These are phyloP conservation scores for Margarornis squamiger DNA, from an alignment of 2,797 vertebrate species.

Conservation along the genomic window DNA sequence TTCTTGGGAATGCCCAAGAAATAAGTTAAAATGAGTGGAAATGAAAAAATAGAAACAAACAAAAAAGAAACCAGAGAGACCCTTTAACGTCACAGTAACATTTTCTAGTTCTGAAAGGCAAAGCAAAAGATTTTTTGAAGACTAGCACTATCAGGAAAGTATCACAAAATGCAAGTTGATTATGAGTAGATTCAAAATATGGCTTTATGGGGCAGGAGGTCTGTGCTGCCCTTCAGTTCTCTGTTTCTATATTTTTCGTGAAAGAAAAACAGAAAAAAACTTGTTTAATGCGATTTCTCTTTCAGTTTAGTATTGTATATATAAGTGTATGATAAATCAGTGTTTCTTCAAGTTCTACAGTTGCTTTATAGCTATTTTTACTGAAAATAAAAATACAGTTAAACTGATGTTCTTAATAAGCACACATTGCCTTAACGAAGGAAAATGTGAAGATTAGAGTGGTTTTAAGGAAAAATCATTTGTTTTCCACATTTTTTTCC, in stretches of 20 bases:
- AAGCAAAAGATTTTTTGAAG: not conserved
- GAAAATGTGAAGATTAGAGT: not conserved
- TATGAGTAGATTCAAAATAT: not conserved
- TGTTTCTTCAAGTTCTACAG: not conserved
- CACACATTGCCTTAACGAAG: not conserved
- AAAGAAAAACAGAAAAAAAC: not conserved
- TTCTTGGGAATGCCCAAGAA: not conserved
- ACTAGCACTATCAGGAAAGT: not conserved
- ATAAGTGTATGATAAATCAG: not conserved
- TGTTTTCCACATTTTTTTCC: not conserved
- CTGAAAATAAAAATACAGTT: not conserved
- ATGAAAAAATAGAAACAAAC: not conserved
- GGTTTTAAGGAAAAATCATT: not conserved
- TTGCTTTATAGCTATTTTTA: not conserved
- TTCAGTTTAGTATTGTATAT: not conserved
- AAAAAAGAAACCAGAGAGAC: not conserved
- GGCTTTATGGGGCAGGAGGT: not conserved
- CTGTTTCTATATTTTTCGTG: not conserved
- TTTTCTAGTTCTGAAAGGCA: not conserved
- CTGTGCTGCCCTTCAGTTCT: not conserved
- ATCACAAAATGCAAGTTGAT: not conserved
- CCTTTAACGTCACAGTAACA: not conserved
- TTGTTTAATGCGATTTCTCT: not conserved
- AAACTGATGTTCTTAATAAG: not conserved
- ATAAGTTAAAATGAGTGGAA: not conserved